Evolutionary conservation across 2,113 vertebrate genomes (phyloP).

Genomic region (Gallinago paraguaiae): DNA sequence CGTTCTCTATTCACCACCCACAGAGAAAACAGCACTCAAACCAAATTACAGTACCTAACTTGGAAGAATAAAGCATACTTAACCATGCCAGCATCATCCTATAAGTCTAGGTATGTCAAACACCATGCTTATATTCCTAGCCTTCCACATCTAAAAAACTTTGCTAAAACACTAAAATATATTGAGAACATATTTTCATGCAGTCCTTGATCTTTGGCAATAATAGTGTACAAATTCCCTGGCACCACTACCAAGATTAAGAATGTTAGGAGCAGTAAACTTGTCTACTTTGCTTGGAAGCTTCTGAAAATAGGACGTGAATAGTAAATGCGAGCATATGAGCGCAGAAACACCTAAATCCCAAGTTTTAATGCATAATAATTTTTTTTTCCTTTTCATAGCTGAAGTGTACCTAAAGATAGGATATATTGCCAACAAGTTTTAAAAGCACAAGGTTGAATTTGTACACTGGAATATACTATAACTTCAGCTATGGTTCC

Average conservation of each 20-base stretch:
- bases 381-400: background rate
- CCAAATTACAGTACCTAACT: background rate
- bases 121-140: background rate
- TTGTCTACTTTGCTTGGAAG: background rate
- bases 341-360: background rate
- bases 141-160: background rate
- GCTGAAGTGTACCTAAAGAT: background rate
- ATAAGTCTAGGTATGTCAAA: background rate
- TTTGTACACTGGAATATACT: background rate
- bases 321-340: background rate
- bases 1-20: background rate
- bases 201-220: constrained; percentile 26
- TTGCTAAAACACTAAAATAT: background rate
- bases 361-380: background rate
- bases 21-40: background rate
- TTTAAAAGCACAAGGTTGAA: background rate
- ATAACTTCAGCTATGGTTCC: background rate
- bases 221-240: constrained; percentile 12
- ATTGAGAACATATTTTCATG: constrained; percentile 24
- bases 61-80: background rate
- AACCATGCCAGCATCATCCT: background rate
- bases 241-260: background rate
- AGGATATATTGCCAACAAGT: background rate
- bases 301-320: background rate
- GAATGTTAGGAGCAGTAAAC: background rate